These are phyloP conservation scores for Bombus pyrosoma DNA, from an alignment of 1,140 invertebrate species.

Conservation along the genomic window DNA sequence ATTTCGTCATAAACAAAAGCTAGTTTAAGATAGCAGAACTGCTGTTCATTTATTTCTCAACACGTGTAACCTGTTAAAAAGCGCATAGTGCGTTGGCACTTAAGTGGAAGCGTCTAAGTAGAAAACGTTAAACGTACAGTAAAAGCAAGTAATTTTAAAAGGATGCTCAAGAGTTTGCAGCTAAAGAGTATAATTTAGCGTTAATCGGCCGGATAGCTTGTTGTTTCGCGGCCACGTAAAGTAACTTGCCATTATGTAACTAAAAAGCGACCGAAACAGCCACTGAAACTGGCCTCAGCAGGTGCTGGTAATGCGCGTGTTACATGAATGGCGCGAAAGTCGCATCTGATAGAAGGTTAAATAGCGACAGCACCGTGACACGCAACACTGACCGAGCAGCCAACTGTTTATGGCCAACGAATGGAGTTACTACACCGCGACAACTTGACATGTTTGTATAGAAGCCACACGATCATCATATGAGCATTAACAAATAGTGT, in stretches of 20 bases:
- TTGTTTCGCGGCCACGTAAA: slow-evolving; percentile 14
- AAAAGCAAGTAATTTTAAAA: slow-evolving; percentile 2
- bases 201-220: neutral
- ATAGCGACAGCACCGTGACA: slow-evolving; percentile 74
- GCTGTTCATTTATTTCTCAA: neutral
- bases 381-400: slow-evolving; percentile 69
- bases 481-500: slow-evolving; percentile 67
- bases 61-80: neutral
- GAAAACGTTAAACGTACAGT: neutral
- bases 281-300: slow-evolving; percentile 62
- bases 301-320: slow-evolving; percentile 65
- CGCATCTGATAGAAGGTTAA: slow-evolving; percentile 76
- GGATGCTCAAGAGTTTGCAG: neutral
- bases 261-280: slow-evolving; percentile 25
- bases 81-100: neutral
- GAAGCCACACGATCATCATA: slow-evolving; percentile 73
- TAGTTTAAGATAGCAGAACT: too few species aligned
- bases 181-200: slow-evolving; percentile 6
- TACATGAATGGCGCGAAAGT: slow-evolving; percentile 74
- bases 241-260: slow-evolving; percentile 9
- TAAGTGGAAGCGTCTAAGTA: neutral
- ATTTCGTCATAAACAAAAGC: too few species aligned
- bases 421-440: slow-evolving; percentile 74
- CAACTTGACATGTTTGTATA: slow-evolving; percentile 80
- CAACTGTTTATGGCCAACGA: slow-evolving; percentile 65